Evolutionary conservation across 1,140 invertebrate species (phyloP).

Genomic region (Pseudomyrmex dendroicus): DNA sequence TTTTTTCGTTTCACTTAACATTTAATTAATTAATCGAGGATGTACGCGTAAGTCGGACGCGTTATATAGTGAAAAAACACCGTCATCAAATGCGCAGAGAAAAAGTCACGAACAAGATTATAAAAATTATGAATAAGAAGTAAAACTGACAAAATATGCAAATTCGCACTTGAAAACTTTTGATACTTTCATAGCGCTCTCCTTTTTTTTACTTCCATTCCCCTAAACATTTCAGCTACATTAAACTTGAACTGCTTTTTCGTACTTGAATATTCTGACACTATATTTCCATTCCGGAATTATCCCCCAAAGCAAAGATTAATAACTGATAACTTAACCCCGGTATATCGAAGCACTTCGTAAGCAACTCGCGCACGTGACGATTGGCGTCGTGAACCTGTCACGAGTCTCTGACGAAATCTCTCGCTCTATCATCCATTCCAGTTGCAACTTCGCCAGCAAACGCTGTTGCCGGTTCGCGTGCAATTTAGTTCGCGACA

Average conservation of each 20-base stretch:
- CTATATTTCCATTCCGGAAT: conserved; percentile 1
- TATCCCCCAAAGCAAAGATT: background rate
- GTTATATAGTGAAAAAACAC: background rate
- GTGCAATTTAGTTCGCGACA: conserved; percentile 39
- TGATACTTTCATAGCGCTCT: background rate
- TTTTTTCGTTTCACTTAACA: background rate
- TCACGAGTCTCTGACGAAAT: conserved; percentile 24
- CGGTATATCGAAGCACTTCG: background rate
- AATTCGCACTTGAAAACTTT: background rate
- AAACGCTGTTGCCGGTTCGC: conserved; percentile 17
- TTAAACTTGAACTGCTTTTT: conserved; percentile 23
- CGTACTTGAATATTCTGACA: conserved; percentile 11
- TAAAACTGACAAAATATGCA: background rate
- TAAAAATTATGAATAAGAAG: conserved; percentile 19
- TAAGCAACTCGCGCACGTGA: background rate
- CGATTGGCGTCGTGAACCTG: background rate
- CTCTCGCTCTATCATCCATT: conserved; percentile 40
- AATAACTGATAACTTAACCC: conserved; percentile 29
- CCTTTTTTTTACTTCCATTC: background rate
- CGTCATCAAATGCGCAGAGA: conserved; percentile 5
- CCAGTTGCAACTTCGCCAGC: background rate
- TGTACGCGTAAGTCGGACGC: no score
- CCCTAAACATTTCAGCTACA: background rate
- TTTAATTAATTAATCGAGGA: background rate
- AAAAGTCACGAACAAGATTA: background rate